Base-by-base conservation (phyloP, 1,140 invertebrate genomes). In the Plectrocnemia conspersa region DNA sequence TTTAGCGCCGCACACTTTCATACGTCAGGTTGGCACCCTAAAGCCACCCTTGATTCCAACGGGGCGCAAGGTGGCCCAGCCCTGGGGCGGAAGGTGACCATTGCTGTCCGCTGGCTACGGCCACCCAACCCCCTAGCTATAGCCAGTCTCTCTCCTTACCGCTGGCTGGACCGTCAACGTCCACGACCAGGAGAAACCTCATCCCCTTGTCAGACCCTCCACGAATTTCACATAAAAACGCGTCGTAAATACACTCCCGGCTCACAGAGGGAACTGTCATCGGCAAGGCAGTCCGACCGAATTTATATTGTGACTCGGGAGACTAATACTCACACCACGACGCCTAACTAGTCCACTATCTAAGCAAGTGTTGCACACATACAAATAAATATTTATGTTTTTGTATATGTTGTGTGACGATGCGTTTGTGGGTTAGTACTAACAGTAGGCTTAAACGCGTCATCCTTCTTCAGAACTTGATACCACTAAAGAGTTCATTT, bases 1-100 rank as follows among this genome's bases (percentile, higher is more conserved):
- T 56, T 57, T 57, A 47, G 36, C 42, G 41, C 36, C 53, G 49
- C 35, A 23, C 41, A 53, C 52, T 45, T 53, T 44, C 36, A 53
- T 42, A 53, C 41, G 44, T 44, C 35, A 38, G 35, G 35, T 38
- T 38, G 15, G 35, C 35, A 38, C 35, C 35, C 35, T 16, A 16
- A 7, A 7, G 27, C 27, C 27, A 10, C 35, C 35, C 27, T 16
- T 9, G 35, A 38, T 38, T 16, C 35, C 13, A 5, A 6, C 6
- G 15, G 15, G 7, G 7, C 5, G 10, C 5, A 38, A 15, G 35
- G 7, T 16, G 7, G 15, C 5, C 35, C 35, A 16, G 6, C 5
- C 6, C 35, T 4, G 35, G n/a, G n/a, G n/a, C n/a, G n/a, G n/a
- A n/a, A n/a, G n/a, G n/a, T n/a, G n/a, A n/a, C n/a, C n/a, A n/a